These are phyloP conservation scores for Argyrosomus regius DNA, from an alignment of 2,797 vertebrate genomes.

Conservation along the genomic window DNA sequence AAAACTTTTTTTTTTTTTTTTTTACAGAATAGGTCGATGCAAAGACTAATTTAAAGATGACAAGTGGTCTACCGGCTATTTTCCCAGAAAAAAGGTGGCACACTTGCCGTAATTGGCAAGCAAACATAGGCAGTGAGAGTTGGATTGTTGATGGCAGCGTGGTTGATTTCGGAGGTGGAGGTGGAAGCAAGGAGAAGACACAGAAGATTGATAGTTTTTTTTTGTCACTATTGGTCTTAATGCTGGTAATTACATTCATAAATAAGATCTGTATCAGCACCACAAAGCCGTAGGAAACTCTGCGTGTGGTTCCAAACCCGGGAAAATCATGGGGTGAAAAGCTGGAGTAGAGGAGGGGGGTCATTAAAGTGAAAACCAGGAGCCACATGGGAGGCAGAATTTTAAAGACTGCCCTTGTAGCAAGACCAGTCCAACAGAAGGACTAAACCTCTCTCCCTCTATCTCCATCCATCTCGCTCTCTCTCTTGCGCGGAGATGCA, in stretches of 20 bases:
- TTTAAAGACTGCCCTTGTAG: constrained; percentile 89
- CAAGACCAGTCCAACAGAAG: constrained; percentile 84
- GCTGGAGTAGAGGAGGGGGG: constrained; percentile 72
- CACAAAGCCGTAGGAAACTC: constrained; percentile 44
- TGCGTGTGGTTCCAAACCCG: constrained; percentile 59
- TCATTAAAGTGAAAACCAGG: constrained; percentile 89
- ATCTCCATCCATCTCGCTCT: constrained; percentile 80
- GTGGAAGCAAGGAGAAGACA: constrained; percentile 40
- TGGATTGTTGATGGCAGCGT: constrained; percentile 27
- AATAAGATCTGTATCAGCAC: constrained; percentile 46
- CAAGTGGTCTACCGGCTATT: constrained; percentile 75
- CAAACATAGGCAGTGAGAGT: constrained; percentile 28
- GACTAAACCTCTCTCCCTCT: constrained; percentile 74
- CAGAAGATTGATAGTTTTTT: constrained; percentile 27
- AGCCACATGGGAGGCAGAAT: constrained; percentile 89
- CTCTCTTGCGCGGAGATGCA: constrained; percentile 87
- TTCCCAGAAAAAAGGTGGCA: constrained; percentile 44
- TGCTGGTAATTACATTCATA: constrained; percentile 52
- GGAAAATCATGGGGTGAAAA: constrained; percentile 66
- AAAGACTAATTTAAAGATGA: constrained; percentile 49
- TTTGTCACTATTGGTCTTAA: constrained; percentile 51
- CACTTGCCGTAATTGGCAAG: constrained; percentile 41
- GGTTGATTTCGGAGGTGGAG: constrained; percentile 45
- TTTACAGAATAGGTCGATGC: not conserved
- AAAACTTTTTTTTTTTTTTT: not conserved